Evolutionary conservation across 2,113 vertebrate species (phyloP).

Genomic region (Macquaria ambigua): DNA sequence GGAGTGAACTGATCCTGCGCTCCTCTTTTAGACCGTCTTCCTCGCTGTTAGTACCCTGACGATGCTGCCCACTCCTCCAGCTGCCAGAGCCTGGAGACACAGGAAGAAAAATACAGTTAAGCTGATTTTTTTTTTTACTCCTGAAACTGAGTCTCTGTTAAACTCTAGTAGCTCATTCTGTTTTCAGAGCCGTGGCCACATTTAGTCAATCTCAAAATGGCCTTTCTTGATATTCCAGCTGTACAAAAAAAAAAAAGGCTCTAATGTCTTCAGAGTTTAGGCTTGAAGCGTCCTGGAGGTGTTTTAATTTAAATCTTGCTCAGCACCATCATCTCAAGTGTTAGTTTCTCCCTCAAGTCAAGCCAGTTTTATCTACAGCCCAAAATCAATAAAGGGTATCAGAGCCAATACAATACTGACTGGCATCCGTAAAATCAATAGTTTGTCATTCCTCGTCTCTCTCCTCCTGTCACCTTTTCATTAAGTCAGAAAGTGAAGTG

Average conservation of each 20-base stretch:
- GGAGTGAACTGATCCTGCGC: constrained; percentile 20
- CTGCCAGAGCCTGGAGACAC: constrained; percentile 91
- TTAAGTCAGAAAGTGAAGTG: not conserved
- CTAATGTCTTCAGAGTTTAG: not conserved
- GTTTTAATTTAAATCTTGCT: not conserved
- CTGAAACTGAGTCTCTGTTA: not conserved
- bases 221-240: not conserved
- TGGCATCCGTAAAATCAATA: not conserved
- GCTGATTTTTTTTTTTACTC: not conserved
- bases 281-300: not conserved
- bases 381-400: not conserved
- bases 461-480: not conserved
- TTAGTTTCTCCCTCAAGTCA: not conserved
- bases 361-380: not conserved
- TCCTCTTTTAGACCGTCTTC: constrained; percentile 90
- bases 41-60: constrained; percentile 96
- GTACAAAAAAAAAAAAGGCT: not conserved
- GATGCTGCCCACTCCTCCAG: constrained; percentile 95
- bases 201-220: not conserved
- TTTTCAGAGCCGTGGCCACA: too few species aligned
- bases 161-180: not conserved
- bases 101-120: not conserved
- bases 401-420: not conserved
- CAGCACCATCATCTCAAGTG: not conserved
- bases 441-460: not conserved